Conservation (phyloP, 2,888 invertebrate genomes). For the Morinoia aosen region DNA sequence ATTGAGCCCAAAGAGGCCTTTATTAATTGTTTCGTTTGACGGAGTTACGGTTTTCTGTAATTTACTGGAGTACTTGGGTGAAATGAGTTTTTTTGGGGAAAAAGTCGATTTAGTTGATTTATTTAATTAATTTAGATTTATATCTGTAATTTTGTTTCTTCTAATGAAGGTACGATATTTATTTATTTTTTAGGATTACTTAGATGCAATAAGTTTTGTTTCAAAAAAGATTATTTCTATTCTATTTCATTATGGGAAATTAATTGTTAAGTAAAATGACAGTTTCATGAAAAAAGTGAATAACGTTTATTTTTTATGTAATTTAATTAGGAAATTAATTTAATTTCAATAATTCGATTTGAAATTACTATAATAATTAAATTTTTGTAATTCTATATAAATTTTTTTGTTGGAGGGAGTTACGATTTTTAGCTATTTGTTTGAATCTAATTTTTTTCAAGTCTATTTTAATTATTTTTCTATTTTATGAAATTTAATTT, state of each 20-base stretch:
- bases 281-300: no score
- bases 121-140: no score
- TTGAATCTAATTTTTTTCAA: not conserved
- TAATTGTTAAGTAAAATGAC: no score
- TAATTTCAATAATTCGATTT: not conserved
- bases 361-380: not conserved
- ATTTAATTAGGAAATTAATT: not conserved
- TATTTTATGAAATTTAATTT: not conserved
- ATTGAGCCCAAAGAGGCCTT: not conserved
- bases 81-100: not conserved
- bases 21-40: not conserved
- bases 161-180: no score
- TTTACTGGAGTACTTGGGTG: not conserved
- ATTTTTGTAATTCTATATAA: not conserved
- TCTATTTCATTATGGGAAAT: no score
- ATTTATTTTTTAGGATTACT: no score
- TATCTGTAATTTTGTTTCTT: no score
- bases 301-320: no score
- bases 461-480: not conserved
- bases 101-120: not conserved
- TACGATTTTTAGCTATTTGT: not conserved
- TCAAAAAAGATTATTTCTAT: no score
- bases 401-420: not conserved
- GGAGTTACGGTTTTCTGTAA: not conserved
- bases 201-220: no score